phyloP scores from a whole-genome alignment of 2,888 invertebrate species.

The Vandiemenella viatica region DNA sequence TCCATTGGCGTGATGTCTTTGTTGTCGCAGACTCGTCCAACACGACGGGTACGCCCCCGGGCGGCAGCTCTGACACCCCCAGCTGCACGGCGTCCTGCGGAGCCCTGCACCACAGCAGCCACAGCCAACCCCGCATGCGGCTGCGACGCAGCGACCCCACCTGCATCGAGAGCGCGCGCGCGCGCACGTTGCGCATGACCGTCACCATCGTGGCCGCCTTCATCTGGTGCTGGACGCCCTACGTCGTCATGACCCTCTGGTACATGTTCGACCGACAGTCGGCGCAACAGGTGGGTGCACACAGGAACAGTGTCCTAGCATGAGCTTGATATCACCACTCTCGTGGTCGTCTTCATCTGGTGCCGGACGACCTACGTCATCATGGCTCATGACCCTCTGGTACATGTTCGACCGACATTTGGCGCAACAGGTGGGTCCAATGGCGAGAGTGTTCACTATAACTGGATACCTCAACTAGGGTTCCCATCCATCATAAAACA shows the following conservation, averaged over 20 bases:
- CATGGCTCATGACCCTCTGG: conserved; percentile 65
- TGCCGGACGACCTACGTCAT: conserved; percentile 67
- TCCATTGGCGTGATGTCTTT: too few species aligned
- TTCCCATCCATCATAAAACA: too few species aligned
- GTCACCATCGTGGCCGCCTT: conserved; percentile 61
- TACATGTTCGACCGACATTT: conserved; percentile 54
- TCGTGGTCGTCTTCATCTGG: conserved; percentile 56
- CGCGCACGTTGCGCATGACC: conserved; percentile 58
- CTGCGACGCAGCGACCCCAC: conserved; percentile 50
- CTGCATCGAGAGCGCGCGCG: conserved; percentile 51
- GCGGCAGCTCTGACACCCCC: too few species aligned
- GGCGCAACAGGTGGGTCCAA: conserved; percentile 46
- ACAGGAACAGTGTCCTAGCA: too few species aligned
- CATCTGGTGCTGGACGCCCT: conserved; percentile 63
- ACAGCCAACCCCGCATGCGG: too few species aligned
- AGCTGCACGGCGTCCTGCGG: too few species aligned
- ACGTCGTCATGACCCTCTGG: conserved; percentile 62
- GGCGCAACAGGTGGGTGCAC: conserved; percentile 44
- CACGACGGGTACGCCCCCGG: too few species aligned
- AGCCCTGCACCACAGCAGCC: too few species aligned
- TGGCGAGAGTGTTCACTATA: too few species aligned
- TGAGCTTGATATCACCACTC: too few species aligned
- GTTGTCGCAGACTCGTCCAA: too few species aligned
- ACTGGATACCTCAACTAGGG: too few species aligned
- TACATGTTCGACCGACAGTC: conserved; percentile 54